Base-by-base conservation (phyloP, 1,140 invertebrate genomes). In the Temnothorax curvispinosus region DNA sequence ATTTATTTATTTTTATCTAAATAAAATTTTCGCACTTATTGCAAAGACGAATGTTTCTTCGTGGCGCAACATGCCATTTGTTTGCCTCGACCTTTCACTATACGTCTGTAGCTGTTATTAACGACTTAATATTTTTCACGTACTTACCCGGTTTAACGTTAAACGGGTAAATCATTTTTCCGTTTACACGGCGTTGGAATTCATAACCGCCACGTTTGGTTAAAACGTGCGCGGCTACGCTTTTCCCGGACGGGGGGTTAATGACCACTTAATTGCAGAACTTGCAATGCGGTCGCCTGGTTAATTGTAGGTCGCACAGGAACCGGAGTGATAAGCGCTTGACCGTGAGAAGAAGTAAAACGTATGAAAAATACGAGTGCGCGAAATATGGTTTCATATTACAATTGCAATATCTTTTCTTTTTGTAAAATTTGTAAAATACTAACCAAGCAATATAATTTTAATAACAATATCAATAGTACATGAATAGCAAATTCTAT, bases 221-320 rank as follows among this genome's bases (percentile, higher is more conserved):
- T 54, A 60, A 64, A 27, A 82, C 60, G 69, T 27, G 27, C 27
- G 41, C 47, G 38, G 38, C 32, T 58, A 44, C 44, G 62, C 71
- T 81, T 89, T 86, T 86, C 71, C 56, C 62, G 62, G 56, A 50
- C 62, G 27, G 18, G 58, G 56, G 88, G 86, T 89, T 89, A 89
- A 89, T 78, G 76, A 89, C 71, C 88, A 82, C 50, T 87, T 89
- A 87, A 89, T 89, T 65, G 65, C 77, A 86, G 75, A 71, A 89
- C 71, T 78, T 13, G 87, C 67, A 64, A 75, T 76, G 74, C 75
- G 74, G 69, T 75, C 67, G 82, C 60, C 62, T 65, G n/a, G 75
- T 86, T 89, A 89, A 89, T 89, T 87, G 62, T 77, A 62, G 84
- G 38, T 81, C 62, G 76, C 84, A 56, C 69, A 77, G 76, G 86